Conservation (phyloP, 2,797 vertebrate genomes). For the Brachymystax lenok region DNA sequence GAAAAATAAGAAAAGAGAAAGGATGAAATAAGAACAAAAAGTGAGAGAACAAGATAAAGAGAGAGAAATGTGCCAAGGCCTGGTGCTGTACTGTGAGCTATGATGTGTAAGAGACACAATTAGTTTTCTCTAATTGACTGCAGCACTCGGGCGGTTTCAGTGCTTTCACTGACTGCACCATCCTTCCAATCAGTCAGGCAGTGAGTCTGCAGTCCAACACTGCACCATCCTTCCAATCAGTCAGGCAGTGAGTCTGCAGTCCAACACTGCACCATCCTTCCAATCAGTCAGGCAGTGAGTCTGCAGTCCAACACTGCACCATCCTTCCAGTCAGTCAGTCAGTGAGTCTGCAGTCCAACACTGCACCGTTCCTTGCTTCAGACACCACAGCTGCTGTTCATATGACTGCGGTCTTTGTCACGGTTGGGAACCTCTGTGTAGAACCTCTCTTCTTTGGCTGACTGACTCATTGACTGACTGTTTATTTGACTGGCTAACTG, state of each 20-base stretch:
- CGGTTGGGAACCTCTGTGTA: too few species aligned
- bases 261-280: too few species aligned
- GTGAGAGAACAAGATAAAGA: background rate
- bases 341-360: slow-evolving; percentile 5
- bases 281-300: background rate
- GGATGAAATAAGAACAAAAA: background rate
- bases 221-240: too few species aligned
- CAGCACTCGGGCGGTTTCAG: background rate
- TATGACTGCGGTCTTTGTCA: too few species aligned
- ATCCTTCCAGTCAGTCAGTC: background rate
- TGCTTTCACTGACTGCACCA: background rate
- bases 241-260: background rate
- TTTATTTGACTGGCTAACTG: too few species aligned
- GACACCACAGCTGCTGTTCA: background rate
- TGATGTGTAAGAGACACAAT: slow-evolving; percentile 9
- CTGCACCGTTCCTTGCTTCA: slow-evolving; percentile 6
- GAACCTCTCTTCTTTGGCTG: too few species aligned
- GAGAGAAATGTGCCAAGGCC: background rate
- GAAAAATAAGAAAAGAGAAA: background rate
- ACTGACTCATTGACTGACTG: too few species aligned
- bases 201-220: too few species aligned
- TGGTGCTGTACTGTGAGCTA: slow-evolving; percentile 7
- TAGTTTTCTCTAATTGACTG: slow-evolving; percentile 34
- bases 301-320: too few species aligned
- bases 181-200: background rate